These are phyloP conservation scores for Yponomeuta malinellus DNA, from an alignment of 2,888 invertebrate genomes.

Conservation along the genomic window DNA sequence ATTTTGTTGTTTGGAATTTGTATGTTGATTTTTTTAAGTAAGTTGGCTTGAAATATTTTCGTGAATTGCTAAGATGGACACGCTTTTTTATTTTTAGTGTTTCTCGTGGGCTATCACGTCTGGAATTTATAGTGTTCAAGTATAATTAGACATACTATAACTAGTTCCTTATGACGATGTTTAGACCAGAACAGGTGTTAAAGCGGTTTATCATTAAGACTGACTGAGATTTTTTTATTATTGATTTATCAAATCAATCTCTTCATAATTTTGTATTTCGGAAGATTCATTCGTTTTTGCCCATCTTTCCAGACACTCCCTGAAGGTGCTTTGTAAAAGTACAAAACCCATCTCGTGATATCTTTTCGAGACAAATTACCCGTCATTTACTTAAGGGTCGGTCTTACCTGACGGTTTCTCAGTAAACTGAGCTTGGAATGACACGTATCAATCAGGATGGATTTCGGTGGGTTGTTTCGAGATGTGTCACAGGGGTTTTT, in stretches of 20 bases:
- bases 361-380: constrained; percentile 32
- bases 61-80: neutral
- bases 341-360: constrained; percentile 5
- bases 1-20: constrained; percentile 7
- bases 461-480: neutral
- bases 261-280: neutral
- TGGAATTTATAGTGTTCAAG: no score
- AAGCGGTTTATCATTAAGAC: no score
- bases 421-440: constrained; percentile 22
- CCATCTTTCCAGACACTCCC: neutral
- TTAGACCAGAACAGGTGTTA: no score
- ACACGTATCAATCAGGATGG: constrained; percentile 31
- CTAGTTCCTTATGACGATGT: no score
- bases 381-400: constrained; percentile 31
- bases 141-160: no score
- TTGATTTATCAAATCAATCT: neutral
- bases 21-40: neutral
- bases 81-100: neutral
- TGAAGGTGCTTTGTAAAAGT: neutral
- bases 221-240: no score
- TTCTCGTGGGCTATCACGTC: no score
- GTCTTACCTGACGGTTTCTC: constrained; percentile 16
- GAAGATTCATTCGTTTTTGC: neutral
- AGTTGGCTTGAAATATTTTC: neutral
- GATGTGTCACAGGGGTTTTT: neutral